Conservation (phyloP, 2,797 vertebrate species). For the Nothura maculosa region DNA sequence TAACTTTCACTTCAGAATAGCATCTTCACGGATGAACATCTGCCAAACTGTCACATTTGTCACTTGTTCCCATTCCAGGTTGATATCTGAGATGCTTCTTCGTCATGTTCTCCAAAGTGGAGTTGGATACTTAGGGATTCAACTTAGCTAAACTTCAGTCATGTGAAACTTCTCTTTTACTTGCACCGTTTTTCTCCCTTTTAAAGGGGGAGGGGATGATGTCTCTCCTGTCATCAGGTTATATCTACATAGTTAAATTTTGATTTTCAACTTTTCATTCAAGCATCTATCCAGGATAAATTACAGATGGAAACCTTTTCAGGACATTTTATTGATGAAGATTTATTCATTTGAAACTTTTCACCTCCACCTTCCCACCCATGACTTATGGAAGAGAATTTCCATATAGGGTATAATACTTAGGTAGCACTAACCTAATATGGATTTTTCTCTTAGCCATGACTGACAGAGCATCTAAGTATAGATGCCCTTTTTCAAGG, state of each 20-base stretch:
- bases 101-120: background rate
- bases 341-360: background rate
- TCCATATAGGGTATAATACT: background rate
- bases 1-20: background rate
- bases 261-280: background rate
- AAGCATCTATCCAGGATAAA: background rate
- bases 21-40: background rate
- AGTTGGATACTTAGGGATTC: background rate
- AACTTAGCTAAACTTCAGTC: background rate
- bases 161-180: background rate
- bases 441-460: background rate
- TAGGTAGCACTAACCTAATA: background rate
- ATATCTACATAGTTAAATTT: background rate
- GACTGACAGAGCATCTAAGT: fast-evolving
- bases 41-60: background rate
- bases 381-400: background rate
- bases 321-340: background rate
- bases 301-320: background rate
- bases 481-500: background rate
- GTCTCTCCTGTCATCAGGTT: background rate
- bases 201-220: background rate
- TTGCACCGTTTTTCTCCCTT: background rate
- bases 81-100: background rate
- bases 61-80: background rate
- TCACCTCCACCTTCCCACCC: background rate